Percentiles rank a stretch among this genome's conserved stretches.
Evolutionary conservation across 2,888 invertebrate species (phyloP).

Genomic region (Stenoptilia bipunctidactyla): DNA sequence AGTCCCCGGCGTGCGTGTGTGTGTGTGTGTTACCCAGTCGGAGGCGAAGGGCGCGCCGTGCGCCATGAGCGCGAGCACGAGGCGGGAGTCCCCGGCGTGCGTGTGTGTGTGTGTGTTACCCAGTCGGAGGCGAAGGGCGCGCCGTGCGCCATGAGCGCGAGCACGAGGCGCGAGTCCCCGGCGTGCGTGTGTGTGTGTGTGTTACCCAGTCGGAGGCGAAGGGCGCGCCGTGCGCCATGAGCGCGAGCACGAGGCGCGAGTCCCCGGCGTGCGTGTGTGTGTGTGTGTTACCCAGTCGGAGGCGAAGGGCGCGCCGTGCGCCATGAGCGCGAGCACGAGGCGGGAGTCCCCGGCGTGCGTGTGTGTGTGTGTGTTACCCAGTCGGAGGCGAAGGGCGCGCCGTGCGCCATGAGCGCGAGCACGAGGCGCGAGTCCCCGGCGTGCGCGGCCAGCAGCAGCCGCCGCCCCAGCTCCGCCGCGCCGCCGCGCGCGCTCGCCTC

Average conservation of each 20-base stretch:
- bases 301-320: constrained; percentile 90
- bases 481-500: no score
- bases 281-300: constrained; percentile 95
- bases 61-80: constrained; percentile 82
- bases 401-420: constrained; percentile 82
- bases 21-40: constrained; percentile 94
- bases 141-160: constrained; percentile 84
- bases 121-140: constrained; percentile 95
- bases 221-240: constrained; percentile 90
- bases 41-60: constrained; percentile 93
- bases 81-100: constrained; percentile 84
- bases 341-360: constrained; percentile 85
- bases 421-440: constrained; percentile 84
- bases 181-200: no score
- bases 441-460: constrained; percentile 82
- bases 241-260: constrained; percentile 80
- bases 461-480: constrained; percentile 82
- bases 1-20: no score
- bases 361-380: no score
- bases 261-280: no score
- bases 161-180: constrained; percentile 83
- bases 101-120: no score
- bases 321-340: constrained; percentile 85
- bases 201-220: constrained; percentile 94
- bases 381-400: constrained; percentile 93